phyloP scores from a whole-genome alignment of 53 echinoderm and acorn worm genomes.

The Holothuria leucospilota region DNA sequence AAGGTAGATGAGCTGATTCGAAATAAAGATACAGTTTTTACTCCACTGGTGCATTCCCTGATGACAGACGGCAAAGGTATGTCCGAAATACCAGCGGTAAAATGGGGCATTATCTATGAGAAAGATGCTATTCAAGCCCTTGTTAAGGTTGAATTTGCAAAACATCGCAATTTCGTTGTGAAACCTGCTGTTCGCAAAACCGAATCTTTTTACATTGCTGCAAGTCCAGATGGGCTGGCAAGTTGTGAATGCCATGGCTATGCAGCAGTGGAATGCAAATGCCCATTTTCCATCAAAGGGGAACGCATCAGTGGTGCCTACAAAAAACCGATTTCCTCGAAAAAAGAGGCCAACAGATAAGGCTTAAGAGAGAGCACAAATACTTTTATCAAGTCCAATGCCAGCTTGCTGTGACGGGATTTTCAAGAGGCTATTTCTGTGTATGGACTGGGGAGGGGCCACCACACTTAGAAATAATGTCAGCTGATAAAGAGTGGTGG shows the following conservation, averaged over 20 bases:
- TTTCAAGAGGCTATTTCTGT: constrained; percentile 6
- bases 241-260: constrained; percentile 11
- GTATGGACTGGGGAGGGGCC: constrained; percentile 13
- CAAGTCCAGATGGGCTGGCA: constrained; percentile 2
- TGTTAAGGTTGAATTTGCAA: not conserved
- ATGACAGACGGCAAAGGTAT: constrained; percentile 6
- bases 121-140: not conserved
- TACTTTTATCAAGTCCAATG: constrained; percentile 19
- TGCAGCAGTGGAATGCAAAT: not conserved
- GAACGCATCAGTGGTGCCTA: not conserved
- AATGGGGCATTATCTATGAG: constrained; percentile 10
- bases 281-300: constrained; percentile 1
- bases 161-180: not conserved
- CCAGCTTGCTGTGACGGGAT: constrained; percentile 17
- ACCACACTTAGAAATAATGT: not conserved
- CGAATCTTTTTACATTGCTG: constrained; percentile 12
- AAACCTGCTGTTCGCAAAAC: not conserved
- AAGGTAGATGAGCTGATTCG: constrained; percentile 12
- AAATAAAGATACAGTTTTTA: constrained; percentile 15
- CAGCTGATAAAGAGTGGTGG: not conserved
- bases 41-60: constrained; percentile 15
- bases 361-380: not conserved
- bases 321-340: not conserved
- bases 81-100: not conserved
- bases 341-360: not conserved